Base-by-base conservation (phyloP, 2,888 invertebrate species). In the Acleris cristana region DNA sequence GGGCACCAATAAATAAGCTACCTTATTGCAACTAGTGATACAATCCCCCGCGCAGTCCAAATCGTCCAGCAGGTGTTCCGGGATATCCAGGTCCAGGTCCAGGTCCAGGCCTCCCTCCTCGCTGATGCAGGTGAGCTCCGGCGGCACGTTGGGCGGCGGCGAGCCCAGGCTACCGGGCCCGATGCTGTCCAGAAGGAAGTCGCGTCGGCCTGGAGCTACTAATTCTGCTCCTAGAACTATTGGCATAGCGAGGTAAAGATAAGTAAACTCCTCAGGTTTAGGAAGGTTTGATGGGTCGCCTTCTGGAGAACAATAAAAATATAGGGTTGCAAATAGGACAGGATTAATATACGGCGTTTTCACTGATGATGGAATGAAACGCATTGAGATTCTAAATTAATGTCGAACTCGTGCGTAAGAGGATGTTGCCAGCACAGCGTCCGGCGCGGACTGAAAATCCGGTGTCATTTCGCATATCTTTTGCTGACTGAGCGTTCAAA, bases 51-150 rank as follows among this genome's bases (percentile, higher is more conserved):
- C 96, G 81, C 96, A 96, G 81, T 96, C 96, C 73, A 96, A 89
- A 78, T 96, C 96, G 69, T 96, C 96, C 40, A 96, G 92, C 65
- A 96, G 86, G 82, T 96, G 96, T 79, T 97, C 96, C 0, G 92
- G 92, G 77, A 92, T 88, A 60, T 92, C 92, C 66, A 92, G 79
- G 21, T 96, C 96, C 55, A 97, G 92, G 85, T 97, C 97, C 93
- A 97, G 95, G 78, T 97, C 97, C 0, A 96, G 95, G 60, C 97
- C 96, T 30, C 96, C 97, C 81, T 97, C 97, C 85, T 97, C 97
- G 57, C 96, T 96, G 83, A 97, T 97, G 87, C 97, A 97, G 16
- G 97, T 97, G 72, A 97, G 93, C 85, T 97, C 97, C 1, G 96
- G 95, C 68, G 84, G 96, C 84, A 90, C 75, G 90, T 90, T 89